Base-by-base conservation (phyloP, 1,140 invertebrate genomes). In the Ctenoplectra terminalis region DNA sequence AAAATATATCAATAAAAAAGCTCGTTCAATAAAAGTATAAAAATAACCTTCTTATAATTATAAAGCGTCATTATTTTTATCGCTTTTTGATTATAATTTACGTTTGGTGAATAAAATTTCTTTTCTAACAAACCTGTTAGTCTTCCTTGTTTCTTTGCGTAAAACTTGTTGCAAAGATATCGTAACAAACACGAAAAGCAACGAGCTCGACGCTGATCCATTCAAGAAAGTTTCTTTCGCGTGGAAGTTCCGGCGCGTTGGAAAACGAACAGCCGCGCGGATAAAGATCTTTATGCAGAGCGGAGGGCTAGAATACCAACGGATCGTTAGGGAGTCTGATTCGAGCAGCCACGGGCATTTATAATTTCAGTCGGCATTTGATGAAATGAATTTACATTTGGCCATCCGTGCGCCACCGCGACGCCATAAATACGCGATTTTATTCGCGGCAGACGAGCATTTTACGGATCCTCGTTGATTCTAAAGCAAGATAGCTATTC, bases 211-310 rank as follows among this genome's bases (percentile, higher is more conserved):
- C 13, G 71, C 17, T 11, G 52, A 26, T 34, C 40, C 11, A 20
- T 46, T 1, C 20, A 17, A n/a, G 20, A 37, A 8, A 34, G 37
- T 26, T 34, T 6, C 17, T 40, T 54, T 54, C 48, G 34, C 52
- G 60, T 67, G 46, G 37, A 56, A 15, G 75, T 82, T 83, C 50
- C 23, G 37, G 63, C 75, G 61, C 72, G 85, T 87, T 66, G 74
- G 70, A 73, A 79, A 89, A 83, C 66, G 69, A 80, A 83, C 73
- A 87, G 85, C 86, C 83, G 79, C 73, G 69, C 81, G 85, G 91
- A 93, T 93, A 92, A 90, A 87, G 86, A 93, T 93, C 93, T 93
- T 90, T 90, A 91, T 91, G 89, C 89, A 88, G 88, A 88, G 89
- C 87, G 90, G 87, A 87, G 83, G 87, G 87, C 86, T 91, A 86